Conservation (phyloP, 2,797 vertebrate genomes). For the Poeciliopsis gracilis region DNA sequence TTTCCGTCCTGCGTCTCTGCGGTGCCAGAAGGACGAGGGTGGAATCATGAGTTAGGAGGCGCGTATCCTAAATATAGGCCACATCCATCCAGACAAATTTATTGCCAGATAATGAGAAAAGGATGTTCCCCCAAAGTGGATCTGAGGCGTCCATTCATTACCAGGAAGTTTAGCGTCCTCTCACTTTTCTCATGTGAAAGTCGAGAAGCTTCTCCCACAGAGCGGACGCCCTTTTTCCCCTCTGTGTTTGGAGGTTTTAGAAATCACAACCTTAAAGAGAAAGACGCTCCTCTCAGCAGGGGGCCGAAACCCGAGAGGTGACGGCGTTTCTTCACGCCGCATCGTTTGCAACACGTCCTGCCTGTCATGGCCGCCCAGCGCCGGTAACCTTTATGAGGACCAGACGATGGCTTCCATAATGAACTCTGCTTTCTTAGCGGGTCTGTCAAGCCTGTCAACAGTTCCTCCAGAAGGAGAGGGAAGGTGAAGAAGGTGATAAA, state of each 20-base stretch:
- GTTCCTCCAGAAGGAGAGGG: constrained; percentile 62
- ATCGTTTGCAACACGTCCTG: constrained; percentile 68
- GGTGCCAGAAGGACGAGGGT: constrained; percentile 61
- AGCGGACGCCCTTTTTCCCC: constrained; percentile 22
- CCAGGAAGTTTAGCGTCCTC: constrained; percentile 84
- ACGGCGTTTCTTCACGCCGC: constrained; percentile 66
- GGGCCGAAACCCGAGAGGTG: constrained; percentile 46
- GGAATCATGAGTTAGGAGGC: constrained; percentile 66
- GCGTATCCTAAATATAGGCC: constrained; percentile 93
- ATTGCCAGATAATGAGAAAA: constrained; percentile 97
- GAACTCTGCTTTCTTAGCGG: constrained; percentile 74
- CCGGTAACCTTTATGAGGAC: constrained; percentile 79
- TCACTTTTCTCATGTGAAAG: constrained; percentile 94
- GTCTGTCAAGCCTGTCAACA: constrained; percentile 81
- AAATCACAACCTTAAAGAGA: background rate
- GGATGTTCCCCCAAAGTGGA: constrained; percentile 90
- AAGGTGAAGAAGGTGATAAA: constrained; percentile 23
- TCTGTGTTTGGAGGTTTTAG: constrained; percentile 16
- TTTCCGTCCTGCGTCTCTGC: constrained; percentile 52
- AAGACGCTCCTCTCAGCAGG: background rate
- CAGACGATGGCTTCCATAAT: constrained; percentile 72
- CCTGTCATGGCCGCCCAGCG: constrained; percentile 57
- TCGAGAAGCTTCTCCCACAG: constrained; percentile 77
- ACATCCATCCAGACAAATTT: constrained; percentile 94
- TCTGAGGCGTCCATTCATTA: constrained; percentile 86